A percentile compares a stretch with the other conserved stretches of the same genome.
phyloP scores from a whole-genome alignment of 2,797 vertebrate species.

The Pangasius macronema region DNA sequence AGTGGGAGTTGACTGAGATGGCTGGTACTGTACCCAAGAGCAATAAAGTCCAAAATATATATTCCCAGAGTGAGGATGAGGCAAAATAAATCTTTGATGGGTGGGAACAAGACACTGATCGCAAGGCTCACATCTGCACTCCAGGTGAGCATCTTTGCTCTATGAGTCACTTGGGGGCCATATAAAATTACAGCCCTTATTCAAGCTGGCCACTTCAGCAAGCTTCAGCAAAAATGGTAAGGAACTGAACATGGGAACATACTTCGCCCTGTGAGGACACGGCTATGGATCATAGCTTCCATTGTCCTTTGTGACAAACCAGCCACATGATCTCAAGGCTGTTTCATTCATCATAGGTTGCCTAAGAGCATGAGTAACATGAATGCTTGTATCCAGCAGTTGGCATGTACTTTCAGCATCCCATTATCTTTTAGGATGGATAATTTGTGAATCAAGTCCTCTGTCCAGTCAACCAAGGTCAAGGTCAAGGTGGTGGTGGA shows the following conservation, averaged over 20 bases:
- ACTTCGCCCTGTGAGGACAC: constrained; percentile 40
- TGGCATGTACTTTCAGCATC: neutral
- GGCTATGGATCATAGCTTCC: constrained; percentile 56
- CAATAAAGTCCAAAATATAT: neutral
- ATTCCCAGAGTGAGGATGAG: neutral
- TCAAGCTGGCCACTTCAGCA: neutral
- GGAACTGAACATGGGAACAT: neutral
- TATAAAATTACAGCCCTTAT: neutral
- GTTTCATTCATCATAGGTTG: constrained; percentile 54
- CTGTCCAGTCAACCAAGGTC: too few relatives aligned
- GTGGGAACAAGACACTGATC: neutral
- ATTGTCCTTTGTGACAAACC: constrained; percentile 50
- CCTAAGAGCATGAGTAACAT: neutral
- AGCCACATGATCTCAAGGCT: constrained; percentile 16
- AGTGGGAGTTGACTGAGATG: neutral
- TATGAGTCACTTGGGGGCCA: neutral
- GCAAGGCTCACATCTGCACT: neutral
- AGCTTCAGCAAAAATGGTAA: neutral
- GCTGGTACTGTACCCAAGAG: neutral
- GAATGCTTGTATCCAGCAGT: constrained; percentile 38
- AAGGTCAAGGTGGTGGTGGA: neutral
- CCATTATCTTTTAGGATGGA: constrained; percentile 35
- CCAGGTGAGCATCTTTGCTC: neutral
- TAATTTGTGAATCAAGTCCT: constrained; percentile 32
- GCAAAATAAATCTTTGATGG: neutral